Base-by-base conservation (phyloP, 2,113 vertebrate genomes). In the Bufo gargarizans region DNA sequence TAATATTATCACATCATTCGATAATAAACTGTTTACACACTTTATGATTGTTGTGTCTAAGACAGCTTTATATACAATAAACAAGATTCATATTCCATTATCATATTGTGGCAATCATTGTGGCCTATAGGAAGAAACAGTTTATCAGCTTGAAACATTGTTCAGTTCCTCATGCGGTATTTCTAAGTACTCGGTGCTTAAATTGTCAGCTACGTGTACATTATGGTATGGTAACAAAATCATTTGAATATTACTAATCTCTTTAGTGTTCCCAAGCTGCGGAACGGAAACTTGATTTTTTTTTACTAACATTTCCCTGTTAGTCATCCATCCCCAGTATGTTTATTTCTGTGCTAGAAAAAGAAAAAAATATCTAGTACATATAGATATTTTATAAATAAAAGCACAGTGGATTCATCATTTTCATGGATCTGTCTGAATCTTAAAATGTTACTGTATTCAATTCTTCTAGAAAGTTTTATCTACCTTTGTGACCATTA, bases 201-300 rank as follows among this genome's bases (percentile, higher is more conserved):
- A 83, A 43, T 63, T 83, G 81, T 83, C 81, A 83, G 13, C 43
- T 83, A 65, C 45, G 49, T 83, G 81, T 65, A 50, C 61, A 83
- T 67, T 65, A 67, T 63, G 45, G 9, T 65, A n/a, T n/a, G 45
- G 33, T 50, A 20, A 67, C 59, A 83, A 83, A 83, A 83, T 83
- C 3, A 83, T 83, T 83, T 49, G 50, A 83, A 83, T 83, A 83
- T 43, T 49, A 67, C 59, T 83, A 83, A 83, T 83, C 59, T 20
- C 49, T 83, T 83, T 83, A 83, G 67, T 53, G 81, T 83, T 83
- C 58, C 81, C 61, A 49, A 83, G 45, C 43, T 83, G 45, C 11
- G 6, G 17, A 19, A 67, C 45, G 67, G 61, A 65, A 83, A 67
- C 67, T 6, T 49, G 67, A 45, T 67, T 55, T 22, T 55, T 78